Base-by-base conservation (phyloP, 1,140 invertebrate species). In the Drosophila ficusphila region DNA sequence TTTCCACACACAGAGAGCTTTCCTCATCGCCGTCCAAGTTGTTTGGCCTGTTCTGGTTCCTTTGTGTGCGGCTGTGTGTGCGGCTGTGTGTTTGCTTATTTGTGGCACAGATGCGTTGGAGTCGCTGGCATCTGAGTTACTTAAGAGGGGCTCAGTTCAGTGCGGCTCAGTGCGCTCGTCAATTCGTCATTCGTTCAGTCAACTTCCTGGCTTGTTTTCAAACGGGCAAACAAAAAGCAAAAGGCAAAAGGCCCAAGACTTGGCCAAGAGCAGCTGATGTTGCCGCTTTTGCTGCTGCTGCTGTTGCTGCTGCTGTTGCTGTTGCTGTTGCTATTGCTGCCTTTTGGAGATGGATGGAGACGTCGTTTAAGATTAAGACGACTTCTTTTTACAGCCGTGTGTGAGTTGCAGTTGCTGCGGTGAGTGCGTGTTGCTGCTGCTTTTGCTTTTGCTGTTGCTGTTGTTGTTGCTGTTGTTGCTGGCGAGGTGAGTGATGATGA, bases 291-390 rank as follows among this genome's bases (percentile, higher is more conserved):
- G 41, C n/a, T 12, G 41, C 41, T n/a, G 81, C 65, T 56, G 72
- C 79, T 71, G 52, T 44, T 77, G 81, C 81, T 76, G 81, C 65
- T 56, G 72, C 79, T 71, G 52, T 44, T 77, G 81, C 65, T 56
- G 72, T 79, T 71, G 52, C 39, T 77, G 74, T 25, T 67, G 70
- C 52, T 76, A 76, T 19, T 7, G 41, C n/a, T 12, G 41, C 41
- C 69, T 60, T 79, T 38, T 41, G 49, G 81, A 67, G 82, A 82
- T 88, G 82, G 82, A 88, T 88, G 82, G 82, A 88, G 82, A 88
- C 82, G 82, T 88, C 82, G 82, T 88, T 88, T 88, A 88, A 88
- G 82, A 88, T 88, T 88, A 88, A 88, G 82, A 88, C 82, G 82
- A 89, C 82, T 88, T 88, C 82, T 88, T 88, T 82, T 82, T 85